A percentile compares a stretch with the other conserved stretches of the same genome.
Evolutionary conservation across 92 coral and sea anemone species (phyloP).

Genomic region (Porites lobata): DNA sequence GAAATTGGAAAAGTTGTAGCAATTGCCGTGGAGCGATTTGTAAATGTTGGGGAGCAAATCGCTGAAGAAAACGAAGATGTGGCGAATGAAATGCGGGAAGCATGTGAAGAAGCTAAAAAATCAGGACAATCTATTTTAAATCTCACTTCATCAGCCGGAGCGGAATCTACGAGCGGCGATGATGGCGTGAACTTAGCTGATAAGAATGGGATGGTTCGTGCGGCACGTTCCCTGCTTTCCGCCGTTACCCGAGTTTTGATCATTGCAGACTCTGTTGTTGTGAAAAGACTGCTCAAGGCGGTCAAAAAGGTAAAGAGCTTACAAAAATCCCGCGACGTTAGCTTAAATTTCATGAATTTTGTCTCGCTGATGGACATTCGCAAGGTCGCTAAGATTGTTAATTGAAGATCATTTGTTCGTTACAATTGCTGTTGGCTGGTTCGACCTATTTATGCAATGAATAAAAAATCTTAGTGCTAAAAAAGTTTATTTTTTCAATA

Average conservation of each 20-base stretch:
- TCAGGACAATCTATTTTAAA: conserved; percentile 91
- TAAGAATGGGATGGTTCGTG: conserved; percentile 86
- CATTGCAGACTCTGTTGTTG: conserved; percentile 94
- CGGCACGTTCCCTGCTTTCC: conserved; percentile 90
- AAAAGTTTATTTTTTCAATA: conserved; percentile 21
- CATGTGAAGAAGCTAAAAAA: conserved; percentile 94
- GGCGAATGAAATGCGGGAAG: conserved; percentile 93
- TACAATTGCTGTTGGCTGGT: conserved; percentile 31
- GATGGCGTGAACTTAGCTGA: conserved; percentile 72
- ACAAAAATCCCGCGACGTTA: background rate
- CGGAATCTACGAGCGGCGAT: conserved; percentile 12
- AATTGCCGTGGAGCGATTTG: conserved; percentile 91
- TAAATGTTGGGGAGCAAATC: conserved; percentile 96
- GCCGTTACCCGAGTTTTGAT: conserved; percentile 95
- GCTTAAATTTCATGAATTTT: conserved; percentile 10
- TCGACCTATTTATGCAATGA: conserved; percentile 9
- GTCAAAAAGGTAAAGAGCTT: conserved; percentile 87
- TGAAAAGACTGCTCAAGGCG: conserved; percentile 92
- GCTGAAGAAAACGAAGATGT: conserved; percentile 94
- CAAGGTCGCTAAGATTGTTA: conserved; percentile 14
- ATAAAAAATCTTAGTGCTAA: background rate
- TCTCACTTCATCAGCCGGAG: conserved; percentile 75
- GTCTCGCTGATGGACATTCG: background rate
- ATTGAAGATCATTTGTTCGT: conserved; percentile 29
- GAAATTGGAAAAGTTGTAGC: conserved; percentile 88